Conservation (phyloP, 2,888 invertebrate genomes). For the Nycteola revayana region DNA sequence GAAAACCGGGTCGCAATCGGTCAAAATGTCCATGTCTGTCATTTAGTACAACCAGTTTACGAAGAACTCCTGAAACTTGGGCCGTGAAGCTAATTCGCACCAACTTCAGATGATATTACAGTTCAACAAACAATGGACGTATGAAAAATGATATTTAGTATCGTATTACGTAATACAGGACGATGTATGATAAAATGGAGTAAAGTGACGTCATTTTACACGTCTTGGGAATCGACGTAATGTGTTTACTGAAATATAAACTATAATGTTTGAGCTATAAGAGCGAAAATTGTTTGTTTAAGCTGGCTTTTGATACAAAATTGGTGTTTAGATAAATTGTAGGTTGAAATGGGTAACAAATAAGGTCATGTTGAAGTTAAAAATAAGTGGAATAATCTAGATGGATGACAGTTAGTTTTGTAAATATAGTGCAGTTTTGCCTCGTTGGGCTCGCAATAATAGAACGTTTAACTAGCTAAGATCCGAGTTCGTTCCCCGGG, state of each 20-base stretch:
- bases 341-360: conserved; percentile 28
- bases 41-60: conserved; percentile 18
- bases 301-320: conserved; percentile 12
- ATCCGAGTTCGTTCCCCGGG: no score
- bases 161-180: conserved; percentile 32
- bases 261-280: conserved; percentile 6
- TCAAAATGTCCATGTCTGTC: conserved; percentile 37
- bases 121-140: conserved; percentile 19
- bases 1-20: conserved; percentile 39
- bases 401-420: no score
- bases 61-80: conserved; percentile 14
- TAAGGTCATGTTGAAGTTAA: conserved; percentile 31
- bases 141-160: conserved; percentile 31
- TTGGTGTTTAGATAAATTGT: conserved; percentile 24
- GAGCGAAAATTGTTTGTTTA: conserved; percentile 16
- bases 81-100: conserved; percentile 1
- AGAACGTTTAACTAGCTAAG: no score
- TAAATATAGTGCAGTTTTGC: no score
- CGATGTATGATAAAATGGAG: conserved; percentile 34
- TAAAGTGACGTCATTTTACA: conserved; percentile 37
- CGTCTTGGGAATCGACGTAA: conserved; percentile 19
- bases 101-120: conserved; percentile 1
- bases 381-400: conserved; percentile 35
- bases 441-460: no score
- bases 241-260: no score